These are phyloP conservation scores for Myotis planiceps DNA, from an alignment of 2,797 vertebrate genomes.

Conservation along the genomic window DNA sequence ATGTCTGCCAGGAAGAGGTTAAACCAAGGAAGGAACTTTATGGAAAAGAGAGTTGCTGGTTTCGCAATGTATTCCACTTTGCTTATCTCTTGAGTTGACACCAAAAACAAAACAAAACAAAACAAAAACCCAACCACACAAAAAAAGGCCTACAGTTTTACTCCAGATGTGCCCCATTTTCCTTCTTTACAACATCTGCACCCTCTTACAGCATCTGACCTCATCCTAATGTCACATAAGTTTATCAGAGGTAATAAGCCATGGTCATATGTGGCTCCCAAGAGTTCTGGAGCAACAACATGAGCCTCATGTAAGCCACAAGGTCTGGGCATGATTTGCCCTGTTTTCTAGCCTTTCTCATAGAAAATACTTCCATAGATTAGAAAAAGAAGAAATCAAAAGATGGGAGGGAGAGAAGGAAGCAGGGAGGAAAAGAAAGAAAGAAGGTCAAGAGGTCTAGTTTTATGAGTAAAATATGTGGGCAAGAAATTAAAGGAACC, in stretches of 20 bases:
- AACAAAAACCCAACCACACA: background rate
- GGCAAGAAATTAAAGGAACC: conserved; percentile 4
- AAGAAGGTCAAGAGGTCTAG: background rate
- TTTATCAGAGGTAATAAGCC: background rate
- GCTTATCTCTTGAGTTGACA: background rate
- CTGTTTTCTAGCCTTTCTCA: background rate
- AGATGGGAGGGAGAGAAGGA: background rate
- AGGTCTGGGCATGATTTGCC: background rate
- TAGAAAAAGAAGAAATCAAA: background rate
- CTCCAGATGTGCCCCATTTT: background rate
- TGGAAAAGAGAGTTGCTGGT: background rate
- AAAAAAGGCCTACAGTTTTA: background rate
- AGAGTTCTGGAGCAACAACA: background rate
- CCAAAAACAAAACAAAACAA: background rate
- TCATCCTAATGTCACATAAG: background rate
- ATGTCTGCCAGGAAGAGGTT: background rate
- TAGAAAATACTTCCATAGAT: background rate
- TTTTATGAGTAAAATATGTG: conserved; percentile 32
- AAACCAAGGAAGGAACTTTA: background rate
- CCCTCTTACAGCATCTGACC: background rate
- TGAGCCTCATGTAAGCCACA: background rate
- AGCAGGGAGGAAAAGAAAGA: too few species aligned
- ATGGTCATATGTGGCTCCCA: background rate
- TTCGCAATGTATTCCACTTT: background rate
- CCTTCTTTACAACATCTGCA: background rate